Evolutionary conservation across 2,797 vertebrate genomes (phyloP).

Genomic region (Chromis chromis): DNA sequence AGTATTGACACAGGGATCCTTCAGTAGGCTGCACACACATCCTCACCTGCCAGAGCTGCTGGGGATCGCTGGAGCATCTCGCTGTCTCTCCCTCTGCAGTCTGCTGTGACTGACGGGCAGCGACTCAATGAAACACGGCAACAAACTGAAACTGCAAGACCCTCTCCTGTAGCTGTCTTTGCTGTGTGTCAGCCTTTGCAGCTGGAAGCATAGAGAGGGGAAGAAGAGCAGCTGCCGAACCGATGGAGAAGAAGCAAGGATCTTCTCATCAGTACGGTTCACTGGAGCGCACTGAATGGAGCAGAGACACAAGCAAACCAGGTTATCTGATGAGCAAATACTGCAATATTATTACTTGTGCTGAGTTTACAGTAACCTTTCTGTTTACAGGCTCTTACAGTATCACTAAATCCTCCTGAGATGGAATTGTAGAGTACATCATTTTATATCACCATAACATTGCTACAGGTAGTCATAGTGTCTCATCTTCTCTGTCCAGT

Average conservation of each 20-base stretch:
- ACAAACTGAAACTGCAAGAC: conserved; percentile 24
- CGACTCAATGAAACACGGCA: conserved; percentile 56
- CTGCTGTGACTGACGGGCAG: conserved; percentile 33
- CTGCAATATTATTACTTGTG: background rate
- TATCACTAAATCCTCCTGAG: background rate
- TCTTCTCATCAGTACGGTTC: conserved; percentile 78
- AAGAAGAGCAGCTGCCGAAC: conserved; percentile 50
- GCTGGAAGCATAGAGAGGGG: conserved; percentile 13
- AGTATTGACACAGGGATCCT: background rate
- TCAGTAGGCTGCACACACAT: background rate
- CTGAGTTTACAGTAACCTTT: background rate
- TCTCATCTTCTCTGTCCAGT: background rate
- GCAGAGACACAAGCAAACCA: conserved; percentile 64
- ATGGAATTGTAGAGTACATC: too few species aligned
- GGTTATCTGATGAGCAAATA: conserved; percentile 54
- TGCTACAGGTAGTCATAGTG: background rate
- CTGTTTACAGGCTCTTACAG: background rate
- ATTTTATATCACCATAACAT: background rate
- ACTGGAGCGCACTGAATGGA: conserved; percentile 81
- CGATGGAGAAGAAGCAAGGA: conserved; percentile 78
- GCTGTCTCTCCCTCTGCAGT: conserved; percentile 39
- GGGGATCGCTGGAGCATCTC: conserved; percentile 37
- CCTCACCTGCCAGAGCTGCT: conserved; percentile 33
- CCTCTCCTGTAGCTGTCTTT: conserved; percentile 33
- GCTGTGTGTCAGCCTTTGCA: conserved; percentile 16